Evolutionary conservation across 2,797 vertebrate genomes (phyloP).

Genomic region (Lepidocolaptes lacrymiger): DNA sequence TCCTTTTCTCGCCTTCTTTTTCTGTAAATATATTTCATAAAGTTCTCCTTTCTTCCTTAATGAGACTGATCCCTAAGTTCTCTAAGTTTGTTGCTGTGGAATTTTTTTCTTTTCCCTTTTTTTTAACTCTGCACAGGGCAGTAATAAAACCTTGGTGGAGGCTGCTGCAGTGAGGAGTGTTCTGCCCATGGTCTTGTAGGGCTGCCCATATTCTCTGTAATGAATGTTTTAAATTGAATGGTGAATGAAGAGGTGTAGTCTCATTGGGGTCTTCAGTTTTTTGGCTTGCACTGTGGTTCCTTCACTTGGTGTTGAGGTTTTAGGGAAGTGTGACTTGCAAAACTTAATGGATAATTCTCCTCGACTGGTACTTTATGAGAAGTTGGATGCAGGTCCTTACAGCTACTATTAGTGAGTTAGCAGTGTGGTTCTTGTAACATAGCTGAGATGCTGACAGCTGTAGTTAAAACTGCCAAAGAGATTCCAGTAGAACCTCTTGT

Average conservation of each 20-base stretch:
- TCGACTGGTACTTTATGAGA: not conserved
- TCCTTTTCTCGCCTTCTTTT: slow-evolving; percentile 25
- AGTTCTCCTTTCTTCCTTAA: slow-evolving; percentile 55
- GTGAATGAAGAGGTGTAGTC: not conserved
- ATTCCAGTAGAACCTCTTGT: not conserved
- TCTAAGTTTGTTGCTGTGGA: not conserved
- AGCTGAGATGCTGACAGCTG: not conserved
- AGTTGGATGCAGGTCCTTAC: not conserved
- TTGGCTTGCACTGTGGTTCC: not conserved
- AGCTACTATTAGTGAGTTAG: not conserved
- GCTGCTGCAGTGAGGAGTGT: not conserved
- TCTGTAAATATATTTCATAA: slow-evolving; percentile 63
- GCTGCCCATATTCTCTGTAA: slow-evolving; percentile 10
- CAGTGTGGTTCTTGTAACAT: not conserved
- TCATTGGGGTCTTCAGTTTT: not conserved
- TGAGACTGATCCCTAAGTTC: slow-evolving; percentile 31
- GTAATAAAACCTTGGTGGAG: not conserved
- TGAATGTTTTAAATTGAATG: slow-evolving; percentile 1
- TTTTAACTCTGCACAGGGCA: not conserved
- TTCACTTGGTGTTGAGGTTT: not conserved
- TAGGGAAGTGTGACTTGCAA: not conserved
- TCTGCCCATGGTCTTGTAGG: accelerated
- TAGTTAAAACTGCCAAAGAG: not conserved
- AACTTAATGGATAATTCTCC: not conserved
- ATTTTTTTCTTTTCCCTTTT: not conserved